Base-by-base conservation (phyloP, 2,888 invertebrate species). In the Drosophila affinis region DNA sequence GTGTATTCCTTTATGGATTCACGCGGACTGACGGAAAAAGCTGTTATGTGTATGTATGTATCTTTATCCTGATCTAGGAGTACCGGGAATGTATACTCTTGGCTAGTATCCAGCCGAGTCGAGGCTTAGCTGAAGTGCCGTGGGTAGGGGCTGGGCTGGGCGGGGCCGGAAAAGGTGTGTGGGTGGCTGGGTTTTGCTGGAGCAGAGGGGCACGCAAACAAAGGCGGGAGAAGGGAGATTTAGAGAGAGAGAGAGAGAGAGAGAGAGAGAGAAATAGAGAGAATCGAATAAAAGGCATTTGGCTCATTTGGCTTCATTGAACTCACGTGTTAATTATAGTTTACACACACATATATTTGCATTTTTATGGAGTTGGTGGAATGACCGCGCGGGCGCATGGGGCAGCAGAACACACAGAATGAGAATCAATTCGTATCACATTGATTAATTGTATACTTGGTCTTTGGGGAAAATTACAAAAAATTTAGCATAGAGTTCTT, bases 311-410 rank as follows among this genome's bases (percentile, higher is more conserved):
- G 72, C 58, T 75, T 81, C 51, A 77, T 81, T 78, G 70, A 82
- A 82, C 82, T 82, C 82, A 82, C 82, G 69, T 82, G 82, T 86
- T 82, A 81, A 86, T 85, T 76, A 84, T 77, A 67, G 78, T 74
- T 69, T 70, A 69, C 34, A 52, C 46, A 81, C 82, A 85, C 77
- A 81, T 71, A 67, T 71, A 60, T 76, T 64, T 67, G 77, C 77
- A 79, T 72, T 49, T 65, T 74, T 62, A 56, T 61, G 69, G 51
- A 67, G 57, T 46, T 49, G 17, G 34, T 34, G 9, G 17, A 39
- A 12, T 53, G 46, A 64, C 61, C 77, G 69, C 76, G 76, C 76
- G 64, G 79, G 44, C 65, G 65, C 65, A 39, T 39, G 39, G 45
- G 57, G 69, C 85, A 67, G 82, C 82, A 83, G 82, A 67, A 67